Evolutionary conservation across 1,140 invertebrate species (phyloP), one percentile per base, ranked within the genome.

Genomic region (Archegozetes longisetosus): DNA sequence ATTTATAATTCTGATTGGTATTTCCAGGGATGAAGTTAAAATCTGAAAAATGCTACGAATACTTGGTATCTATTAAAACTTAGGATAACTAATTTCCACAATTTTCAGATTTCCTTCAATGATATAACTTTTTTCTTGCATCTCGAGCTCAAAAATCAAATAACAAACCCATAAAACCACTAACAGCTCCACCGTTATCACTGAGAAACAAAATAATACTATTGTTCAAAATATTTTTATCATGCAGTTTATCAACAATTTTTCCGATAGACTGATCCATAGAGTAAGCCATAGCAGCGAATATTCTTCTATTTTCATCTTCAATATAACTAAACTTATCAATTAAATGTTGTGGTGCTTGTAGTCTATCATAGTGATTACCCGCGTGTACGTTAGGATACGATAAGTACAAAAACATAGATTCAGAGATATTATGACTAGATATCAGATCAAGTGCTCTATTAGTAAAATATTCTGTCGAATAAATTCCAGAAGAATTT

Each of bases 401-500:
- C 13, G 60, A 3, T 20, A 61, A 17, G 28, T 61, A 61, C 12
- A 61, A 27, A 62, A 61, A 61, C 17, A 61, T n/a, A 3, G 60
- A 58, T 53, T 62, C 6, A 20, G 72, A 74, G 0, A 65, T 64
- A 63, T 87, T 80, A 69, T 91, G 86, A 0, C 73, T 67, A 1
- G 77, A 65, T 57, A 91, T 88, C 0, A 81, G 76, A 60, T 74
- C 72, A 0, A 85, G 75, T 2, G 87, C 81, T 72, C 86, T 82
- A 0, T 79, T 70, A 0, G 87, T 85, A 66, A 88, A 88, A 1
- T 91, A 66, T 60, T 88, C 84, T 1, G 88, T 92, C 1, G 84
- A 83, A 68, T 89, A 90, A 68, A 83, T 72, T 0, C 87, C 88
- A 69, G 86, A 84, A 0, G 82, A 70, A 62, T 88, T 80, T 69